Evolutionary conservation across 1,140 invertebrate genomes (phyloP), one percentile per base, ranked within the genome.

Genomic region (Spodoptera litura): DNA sequence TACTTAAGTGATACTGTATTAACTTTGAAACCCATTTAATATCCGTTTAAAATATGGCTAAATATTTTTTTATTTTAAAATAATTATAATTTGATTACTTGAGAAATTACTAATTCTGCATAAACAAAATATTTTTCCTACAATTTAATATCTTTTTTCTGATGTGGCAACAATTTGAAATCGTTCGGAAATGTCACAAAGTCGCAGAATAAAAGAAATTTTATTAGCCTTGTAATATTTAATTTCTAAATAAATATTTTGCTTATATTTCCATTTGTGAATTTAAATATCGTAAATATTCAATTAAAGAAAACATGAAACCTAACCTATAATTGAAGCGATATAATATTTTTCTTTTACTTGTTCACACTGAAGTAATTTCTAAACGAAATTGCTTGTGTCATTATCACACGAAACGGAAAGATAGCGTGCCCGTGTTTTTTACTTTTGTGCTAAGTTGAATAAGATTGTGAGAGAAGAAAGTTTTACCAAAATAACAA

Each of bases 381-480:
- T 66, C 62, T 13, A 44, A 51, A 66, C 62, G 62, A 51, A 51
- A 66, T 3, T 3, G 44, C 15, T 9, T 20, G 10, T 66, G 62
- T 66, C 62, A 44, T 44, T 44, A 44, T 6, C 4, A 66, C 20
- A 25, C 38, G 20, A 49, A 4, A 66, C 12, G n/a, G 8, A 12
- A 20, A 35, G 11, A n/a, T 49, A 27, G 64, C 64, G 64, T 53
- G 49, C 51, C 52, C 20, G 12, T 52, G 64, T 53, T 52, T 68
- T 68, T 68, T 12, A 3, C 44, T 68, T 51, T 44, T 20, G 51
- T 5, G 61, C 25, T 25, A 38, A 20, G 20, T 0, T 20, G 20
- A 20, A 20, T 20, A 20, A 0, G 20, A 20, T n/a, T 64, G 35
- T 11, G 3, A 53, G 15, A 56, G n/a, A 56, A 56, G n/a, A 56